Evolutionary conservation across 2,797 vertebrate species (phyloP).

Genomic region (Nannoperca obscura): DNA sequence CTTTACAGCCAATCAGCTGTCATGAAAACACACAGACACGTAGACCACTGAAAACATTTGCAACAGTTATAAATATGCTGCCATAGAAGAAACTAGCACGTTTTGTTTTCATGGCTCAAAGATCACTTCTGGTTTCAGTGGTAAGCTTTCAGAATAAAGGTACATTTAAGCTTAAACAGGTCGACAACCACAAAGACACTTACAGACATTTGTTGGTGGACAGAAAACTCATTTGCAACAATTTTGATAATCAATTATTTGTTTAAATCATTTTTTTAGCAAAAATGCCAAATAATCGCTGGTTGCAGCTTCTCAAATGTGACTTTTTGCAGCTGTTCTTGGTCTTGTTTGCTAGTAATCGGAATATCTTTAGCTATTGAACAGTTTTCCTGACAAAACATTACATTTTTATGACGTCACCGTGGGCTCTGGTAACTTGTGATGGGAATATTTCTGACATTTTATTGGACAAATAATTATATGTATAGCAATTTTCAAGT

Average conservation of each 20-base stretch:
- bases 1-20: slow-evolving; percentile 92
- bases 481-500: background rate
- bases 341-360: background rate
- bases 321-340: background rate
- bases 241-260: background rate
- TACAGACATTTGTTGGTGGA: no score
- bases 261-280: background rate
- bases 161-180: background rate
- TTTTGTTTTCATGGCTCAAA: background rate
- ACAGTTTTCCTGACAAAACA: background rate
- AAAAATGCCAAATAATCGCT: background rate
- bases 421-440: background rate
- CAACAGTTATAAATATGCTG: background rate
- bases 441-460: background rate
- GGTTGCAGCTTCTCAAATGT: background rate
- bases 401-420: background rate
- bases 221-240: background rate
- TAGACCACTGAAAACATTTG: background rate
- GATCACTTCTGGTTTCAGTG: background rate
- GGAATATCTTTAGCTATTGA: background rate
- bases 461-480: background rate
- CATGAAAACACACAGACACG: slow-evolving; percentile 53
- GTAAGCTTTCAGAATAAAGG: slow-evolving; percentile 5
- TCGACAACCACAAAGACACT: background rate
- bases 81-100: no score